phyloP scores from a whole-genome alignment of 2,888 invertebrate species.

The Agrotis exclamationis region DNA sequence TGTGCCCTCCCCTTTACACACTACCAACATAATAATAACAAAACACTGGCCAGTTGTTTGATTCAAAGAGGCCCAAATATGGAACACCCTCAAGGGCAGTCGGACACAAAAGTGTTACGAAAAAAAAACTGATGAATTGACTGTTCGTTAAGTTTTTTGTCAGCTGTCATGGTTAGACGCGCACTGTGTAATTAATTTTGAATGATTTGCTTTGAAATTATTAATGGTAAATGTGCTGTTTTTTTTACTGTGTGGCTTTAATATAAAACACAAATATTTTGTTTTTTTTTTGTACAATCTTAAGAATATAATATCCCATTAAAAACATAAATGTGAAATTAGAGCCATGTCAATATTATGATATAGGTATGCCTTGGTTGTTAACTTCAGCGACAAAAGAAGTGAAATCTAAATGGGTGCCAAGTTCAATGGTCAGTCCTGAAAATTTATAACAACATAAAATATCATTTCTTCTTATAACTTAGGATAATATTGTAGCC shows the following conservation, averaged over 20 bases:
- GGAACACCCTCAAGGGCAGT: conserved; percentile 65
- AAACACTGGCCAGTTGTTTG: conserved; percentile 53
- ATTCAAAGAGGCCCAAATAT: conserved; percentile 65
- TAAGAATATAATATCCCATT: no score
- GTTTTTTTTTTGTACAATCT: no score
- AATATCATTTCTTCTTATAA: no score
- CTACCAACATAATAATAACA: conserved; percentile 38
- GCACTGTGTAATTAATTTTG: conserved; percentile 55
- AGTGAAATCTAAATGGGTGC: no score
- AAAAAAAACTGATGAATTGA: conserved; percentile 57
- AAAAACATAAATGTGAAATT: no score
- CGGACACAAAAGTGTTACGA: conserved; percentile 41
- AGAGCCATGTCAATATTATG: no score
- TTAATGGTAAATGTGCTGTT: conserved; percentile 11
- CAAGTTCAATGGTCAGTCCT: no score
- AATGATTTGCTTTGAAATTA: conserved; percentile 36
- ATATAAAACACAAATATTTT: no score
- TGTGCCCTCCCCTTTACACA: conserved; percentile 34
- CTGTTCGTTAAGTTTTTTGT: conserved; percentile 63
- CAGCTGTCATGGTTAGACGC: conserved; percentile 53
- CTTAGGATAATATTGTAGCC: no score
- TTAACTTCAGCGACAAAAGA: no score
- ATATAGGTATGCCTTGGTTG: no score
- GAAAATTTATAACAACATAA: no score
- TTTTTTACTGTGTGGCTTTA: conserved; percentile 9